Evolutionary conservation across 2,797 vertebrate genomes (phyloP), one percentile per base, ranked within the genome.

Genomic region (Xenentodon cancila): DNA sequence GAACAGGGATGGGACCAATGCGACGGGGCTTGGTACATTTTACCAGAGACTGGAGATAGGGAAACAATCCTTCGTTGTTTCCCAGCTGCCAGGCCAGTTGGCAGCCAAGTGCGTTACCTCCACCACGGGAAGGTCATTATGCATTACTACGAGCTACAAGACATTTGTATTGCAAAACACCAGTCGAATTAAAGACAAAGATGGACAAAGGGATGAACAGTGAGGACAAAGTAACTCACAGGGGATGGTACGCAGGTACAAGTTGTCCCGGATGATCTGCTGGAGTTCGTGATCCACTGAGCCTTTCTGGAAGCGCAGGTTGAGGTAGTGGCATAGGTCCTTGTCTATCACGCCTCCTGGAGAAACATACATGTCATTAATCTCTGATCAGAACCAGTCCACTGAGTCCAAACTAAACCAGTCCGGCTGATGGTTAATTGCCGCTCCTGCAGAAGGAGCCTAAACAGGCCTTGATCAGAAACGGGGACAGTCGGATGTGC

Each of bases 311-410:
- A 99, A 99, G 78, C 97, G 94, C 74, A 99, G 93, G 90, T 96
- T 99, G 95, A 99, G 97, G 95, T 99, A 99, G 94, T 93, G 97
- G 86, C 95, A 95, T 87, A 99, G 96, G 92, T 99, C 97, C 84
- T 97, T 97, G 94, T 98, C 96, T 80, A 99, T 95, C 83, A 97
- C 95, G 82, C 96, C 97, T 90, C 97, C 97, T 99, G 86, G 68
- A 94, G 92, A 71, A 75, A 60, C 48, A 90, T 27, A 74, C 69
- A 63, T 53, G 64, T 61, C 71, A 49, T 20, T 7, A 59, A 61
- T 48, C n/a, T 25, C 3, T 25, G 25, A 25, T 5, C 25, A 25
- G 25, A 25, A 25, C 25, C 25, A 25, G 5, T n/a, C 25, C 25
- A 43, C 15, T 6, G 4, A 27, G 9, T 13, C 16, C 43, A 27